phyloP scores from a whole-genome alignment of 2,888 invertebrate species.

The Dasysyrphus tricinctus region DNA sequence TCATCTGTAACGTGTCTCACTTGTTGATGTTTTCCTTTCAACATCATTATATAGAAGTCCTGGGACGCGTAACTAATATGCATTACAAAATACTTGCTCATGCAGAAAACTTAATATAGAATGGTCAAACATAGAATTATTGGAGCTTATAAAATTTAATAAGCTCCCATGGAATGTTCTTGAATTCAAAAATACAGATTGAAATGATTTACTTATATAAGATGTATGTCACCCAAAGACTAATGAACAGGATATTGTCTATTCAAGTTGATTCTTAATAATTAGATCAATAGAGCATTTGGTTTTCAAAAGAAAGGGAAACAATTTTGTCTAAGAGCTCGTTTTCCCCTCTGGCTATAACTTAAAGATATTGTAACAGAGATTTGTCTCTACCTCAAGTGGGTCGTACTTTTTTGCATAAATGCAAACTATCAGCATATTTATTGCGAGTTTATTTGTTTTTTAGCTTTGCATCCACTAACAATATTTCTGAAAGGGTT shows the following conservation, averaged over 20 bases:
- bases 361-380: conserved; percentile 45
- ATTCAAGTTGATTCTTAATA: conserved; percentile 45
- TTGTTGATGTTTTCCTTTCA: conserved; percentile 7
- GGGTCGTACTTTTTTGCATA: conserved; percentile 38
- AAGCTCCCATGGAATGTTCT: conserved; percentile 21
- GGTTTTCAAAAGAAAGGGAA: neutral
- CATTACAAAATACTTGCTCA: conserved; percentile 30
- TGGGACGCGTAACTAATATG: conserved; percentile 54
- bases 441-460: conserved; percentile 46
- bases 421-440: conserved; percentile 62
- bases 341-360: conserved; percentile 40
- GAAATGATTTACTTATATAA: neutral
- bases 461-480: neutral
- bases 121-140: conserved; percentile 28
- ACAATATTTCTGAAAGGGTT: neutral
- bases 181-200: conserved; percentile 1
- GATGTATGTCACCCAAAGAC: conserved; percentile 40
- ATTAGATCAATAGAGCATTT: conserved; percentile 63
- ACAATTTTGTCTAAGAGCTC: conserved; percentile 5
- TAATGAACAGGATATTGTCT: conserved; percentile 48
- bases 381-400: conserved; percentile 48
- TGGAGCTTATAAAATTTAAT: conserved; percentile 57
- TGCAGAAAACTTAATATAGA: conserved; percentile 43
- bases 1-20: neutral
- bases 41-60: neutral